These are phyloP conservation scores for Eristalis tenax DNA, from an alignment of 2,888 invertebrate species.

Conservation along the genomic window DNA sequence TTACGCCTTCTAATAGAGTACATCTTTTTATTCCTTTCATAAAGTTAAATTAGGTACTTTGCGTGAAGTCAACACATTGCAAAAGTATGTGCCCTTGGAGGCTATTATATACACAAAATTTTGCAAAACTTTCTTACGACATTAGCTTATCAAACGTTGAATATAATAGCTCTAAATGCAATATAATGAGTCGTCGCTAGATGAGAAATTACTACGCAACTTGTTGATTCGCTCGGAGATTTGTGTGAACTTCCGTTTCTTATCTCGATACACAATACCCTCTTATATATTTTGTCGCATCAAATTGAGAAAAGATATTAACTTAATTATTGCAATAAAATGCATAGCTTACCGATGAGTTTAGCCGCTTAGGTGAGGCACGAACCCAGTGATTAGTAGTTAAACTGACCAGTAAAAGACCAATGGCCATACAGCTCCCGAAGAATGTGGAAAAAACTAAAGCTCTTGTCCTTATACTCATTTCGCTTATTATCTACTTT, in stretches of 20 bases:
- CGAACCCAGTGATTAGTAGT: constrained; percentile 91
- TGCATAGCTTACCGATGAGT: constrained; percentile 78
- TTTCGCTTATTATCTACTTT: constrained; percentile 74
- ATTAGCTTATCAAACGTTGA: background rate
- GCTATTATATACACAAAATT: no score
- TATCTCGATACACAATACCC: background rate
- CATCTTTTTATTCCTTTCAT: no score
- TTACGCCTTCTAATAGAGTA: no score
- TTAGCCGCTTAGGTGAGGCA: constrained; percentile 84
- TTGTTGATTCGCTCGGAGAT: background rate
- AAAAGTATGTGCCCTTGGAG: background rate
- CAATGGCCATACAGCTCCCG: constrained; percentile 87
- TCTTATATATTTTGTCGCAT: background rate
- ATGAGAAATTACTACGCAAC: background rate
- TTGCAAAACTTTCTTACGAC: background rate
- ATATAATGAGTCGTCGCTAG: background rate
- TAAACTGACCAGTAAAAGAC: constrained; percentile 87
- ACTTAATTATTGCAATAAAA: background rate
- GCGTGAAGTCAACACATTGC: background rate
- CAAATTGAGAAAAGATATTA: background rate
- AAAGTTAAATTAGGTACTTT: background rate
- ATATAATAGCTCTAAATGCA: background rate
- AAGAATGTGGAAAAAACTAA: constrained; percentile 90
- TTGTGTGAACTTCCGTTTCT: background rate
- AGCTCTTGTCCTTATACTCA: constrained; percentile 86